These are phyloP conservation scores for Dicerorhinus sumatrensis DNA, from an alignment of 2,113 vertebrate genomes.

Conservation along the genomic window DNA sequence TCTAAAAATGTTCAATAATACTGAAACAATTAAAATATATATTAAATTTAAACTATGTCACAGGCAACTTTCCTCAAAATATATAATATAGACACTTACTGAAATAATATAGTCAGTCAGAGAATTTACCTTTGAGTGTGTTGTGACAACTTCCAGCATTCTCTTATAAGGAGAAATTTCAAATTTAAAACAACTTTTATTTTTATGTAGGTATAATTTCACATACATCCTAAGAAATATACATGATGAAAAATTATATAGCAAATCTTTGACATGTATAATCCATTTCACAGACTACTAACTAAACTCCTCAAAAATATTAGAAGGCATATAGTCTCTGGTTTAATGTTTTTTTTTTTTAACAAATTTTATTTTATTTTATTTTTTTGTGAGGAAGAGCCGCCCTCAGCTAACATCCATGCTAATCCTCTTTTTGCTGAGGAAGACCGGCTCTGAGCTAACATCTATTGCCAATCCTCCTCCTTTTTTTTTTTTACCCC, in stretches of 20 bases:
- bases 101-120: background rate
- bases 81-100: background rate
- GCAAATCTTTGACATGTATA: background rate
- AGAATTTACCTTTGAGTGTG: background rate
- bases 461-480: too few species aligned
- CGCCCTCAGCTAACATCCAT: too few species aligned
- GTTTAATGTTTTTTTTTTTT: background rate
- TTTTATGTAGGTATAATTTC: constrained; percentile 31
- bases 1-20: background rate
- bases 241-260: background rate
- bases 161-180: background rate
- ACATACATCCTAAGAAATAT: constrained; percentile 7
- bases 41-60: background rate
- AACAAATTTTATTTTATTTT: too few species aligned
- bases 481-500: too few species aligned
- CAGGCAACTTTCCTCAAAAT: constrained; percentile 27
- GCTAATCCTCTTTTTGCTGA: too few species aligned
- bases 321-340: background rate
- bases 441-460: too few species aligned
- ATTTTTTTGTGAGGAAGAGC: too few species aligned
- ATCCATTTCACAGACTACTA: constrained; percentile 4
- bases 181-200: constrained; percentile 14
- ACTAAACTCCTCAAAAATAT: background rate
- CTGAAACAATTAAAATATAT: background rate
- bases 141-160: background rate